phyloP scores from a whole-genome alignment of 1,140 invertebrate genomes.

The Pachyrhynchus sulphureomaculatus region DNA sequence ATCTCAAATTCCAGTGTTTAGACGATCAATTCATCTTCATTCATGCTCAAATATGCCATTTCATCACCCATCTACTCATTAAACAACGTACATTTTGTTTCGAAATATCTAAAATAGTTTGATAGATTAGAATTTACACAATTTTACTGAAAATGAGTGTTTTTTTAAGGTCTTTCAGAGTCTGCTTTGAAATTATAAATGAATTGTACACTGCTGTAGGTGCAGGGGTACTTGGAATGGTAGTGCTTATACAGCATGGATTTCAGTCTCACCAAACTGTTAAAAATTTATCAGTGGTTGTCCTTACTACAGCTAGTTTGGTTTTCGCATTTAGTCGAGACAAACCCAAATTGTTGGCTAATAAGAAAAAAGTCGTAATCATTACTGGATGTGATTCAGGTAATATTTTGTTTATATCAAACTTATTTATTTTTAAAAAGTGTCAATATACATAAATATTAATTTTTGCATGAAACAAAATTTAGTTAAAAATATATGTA shows the following conservation, averaged over 20 bases:
- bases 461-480: too few relatives aligned
- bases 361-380: conserved; percentile 58
- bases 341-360: conserved; percentile 27
- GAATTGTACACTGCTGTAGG: conserved; percentile 45
- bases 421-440: background rate
- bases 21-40: too few relatives aligned
- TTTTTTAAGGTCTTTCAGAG: conserved; percentile 31
- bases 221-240: conserved; percentile 42
- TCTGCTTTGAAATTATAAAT: conserved; percentile 46
- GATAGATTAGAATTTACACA: background rate
- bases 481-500: too few relatives aligned
- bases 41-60: background rate
- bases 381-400: conserved; percentile 82
- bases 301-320: conserved; percentile 40
- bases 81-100: background rate
- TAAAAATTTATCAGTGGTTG: conserved; percentile 37
- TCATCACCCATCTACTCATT: background rate
- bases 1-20: conserved; percentile 9
- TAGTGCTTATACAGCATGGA: conserved; percentile 39
- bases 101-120: background rate
- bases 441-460: too few relatives aligned
- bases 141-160: conserved; percentile 28
- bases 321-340: conserved; percentile 36
- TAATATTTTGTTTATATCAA: background rate
- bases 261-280: conserved; percentile 37